A percentile compares a stretch with the other conserved stretches of the same genome.
Evolutionary conservation across 2,888 invertebrate genomes (phyloP).

Genomic region (Pandemis cinnamomeana): DNA sequence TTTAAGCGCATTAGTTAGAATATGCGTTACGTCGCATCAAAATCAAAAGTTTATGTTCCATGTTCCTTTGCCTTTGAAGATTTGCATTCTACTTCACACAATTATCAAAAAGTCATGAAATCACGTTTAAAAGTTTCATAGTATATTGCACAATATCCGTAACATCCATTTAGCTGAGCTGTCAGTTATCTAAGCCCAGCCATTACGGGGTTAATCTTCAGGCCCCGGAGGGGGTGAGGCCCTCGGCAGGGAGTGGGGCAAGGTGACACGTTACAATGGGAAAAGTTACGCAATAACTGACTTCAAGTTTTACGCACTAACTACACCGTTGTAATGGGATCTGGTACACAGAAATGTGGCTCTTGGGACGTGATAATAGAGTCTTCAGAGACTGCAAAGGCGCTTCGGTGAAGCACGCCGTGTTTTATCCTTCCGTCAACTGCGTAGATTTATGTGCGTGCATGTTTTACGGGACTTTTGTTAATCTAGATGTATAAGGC

Average conservation of each 20-base stretch:
- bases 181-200: conserved; percentile 32
- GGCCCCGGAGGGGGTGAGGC: conserved; percentile 12
- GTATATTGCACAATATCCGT: conserved; percentile 4
- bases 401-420: conserved; percentile 47
- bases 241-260: conserved; percentile 40
- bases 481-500: conserved; percentile 29
- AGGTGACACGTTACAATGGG: conserved; percentile 69
- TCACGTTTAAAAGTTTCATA: neutral
- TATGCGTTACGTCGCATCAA: too few relatives aligned
- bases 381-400: conserved; percentile 43
- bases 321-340: conserved; percentile 48
- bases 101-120: neutral
- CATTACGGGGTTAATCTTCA: conserved; percentile 33
- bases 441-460: conserved; percentile 61
- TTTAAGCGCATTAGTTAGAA: too few relatives aligned
- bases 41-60: too few relatives aligned
- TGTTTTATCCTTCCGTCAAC: conserved; percentile 61
- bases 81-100: too few relatives aligned
- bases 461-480: conserved; percentile 59
- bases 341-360: conserved; percentile 50
- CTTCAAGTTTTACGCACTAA: conserved; percentile 46
- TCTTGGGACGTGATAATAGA: conserved; percentile 49
- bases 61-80: too few relatives aligned
- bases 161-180: conserved; percentile 16
- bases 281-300: conserved; percentile 74